phyloP scores from a whole-genome alignment of 2,113 vertebrate genomes.

The Caloenas nicobarica region DNA sequence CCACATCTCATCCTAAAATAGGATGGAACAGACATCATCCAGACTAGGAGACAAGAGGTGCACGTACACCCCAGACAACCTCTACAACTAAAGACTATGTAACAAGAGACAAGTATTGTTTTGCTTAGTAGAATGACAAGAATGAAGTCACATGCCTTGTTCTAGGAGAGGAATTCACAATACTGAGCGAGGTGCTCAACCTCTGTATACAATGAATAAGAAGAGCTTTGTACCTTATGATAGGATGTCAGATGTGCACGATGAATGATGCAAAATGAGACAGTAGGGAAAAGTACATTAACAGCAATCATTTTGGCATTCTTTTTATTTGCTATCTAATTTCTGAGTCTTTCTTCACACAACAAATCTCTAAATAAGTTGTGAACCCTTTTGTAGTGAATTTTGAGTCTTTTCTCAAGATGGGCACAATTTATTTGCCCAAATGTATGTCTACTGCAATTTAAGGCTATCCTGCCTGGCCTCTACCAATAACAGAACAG shows the following conservation, averaged over 20 bases:
- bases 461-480: not conserved
- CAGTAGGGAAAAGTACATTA: not conserved
- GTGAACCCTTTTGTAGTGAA: not conserved
- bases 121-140: not conserved
- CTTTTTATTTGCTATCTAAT: not conserved
- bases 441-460: not conserved
- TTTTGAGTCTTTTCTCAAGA: not conserved
- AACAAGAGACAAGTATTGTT: not conserved
- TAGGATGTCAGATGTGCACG: not conserved
- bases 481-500: not conserved
- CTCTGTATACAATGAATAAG: not conserved
- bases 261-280: not conserved
- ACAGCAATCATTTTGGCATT: not conserved
- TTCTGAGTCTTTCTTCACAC: not conserved
- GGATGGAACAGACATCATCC: not conserved
- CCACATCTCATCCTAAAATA: not conserved
- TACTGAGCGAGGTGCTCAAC: not conserved
- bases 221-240: not conserved
- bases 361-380: not conserved
- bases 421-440: not conserved
- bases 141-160: not conserved
- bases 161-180: not conserved
- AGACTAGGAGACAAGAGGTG: not conserved
- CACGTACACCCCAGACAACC: not conserved
- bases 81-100: not conserved